Evolutionary conservation across 2,113 vertebrate genomes (phyloP), one percentile per base, ranked within the genome.

Genomic region (Chaetodon trifascialis): DNA sequence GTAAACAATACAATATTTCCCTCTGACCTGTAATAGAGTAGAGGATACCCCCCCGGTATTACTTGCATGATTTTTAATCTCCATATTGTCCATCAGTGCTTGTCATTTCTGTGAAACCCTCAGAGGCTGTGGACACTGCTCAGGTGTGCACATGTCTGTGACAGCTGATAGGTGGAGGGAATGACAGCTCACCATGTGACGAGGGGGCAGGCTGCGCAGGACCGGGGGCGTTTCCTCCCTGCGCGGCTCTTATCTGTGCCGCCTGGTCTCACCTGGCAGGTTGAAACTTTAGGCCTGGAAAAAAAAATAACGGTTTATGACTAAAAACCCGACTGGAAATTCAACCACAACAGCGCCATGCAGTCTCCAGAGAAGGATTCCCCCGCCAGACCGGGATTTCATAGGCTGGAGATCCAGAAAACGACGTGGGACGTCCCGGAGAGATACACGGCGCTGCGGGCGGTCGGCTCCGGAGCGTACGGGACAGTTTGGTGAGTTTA

Each of bases 401-500:
- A 94, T 64, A 87, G 93, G 14, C 40, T 85, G 42, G 95, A 96
- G 73, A 42, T 96, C 63, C 95, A 96, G 78, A 95, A 95, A 65
- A 96, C 95, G 2, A 94, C 93, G 5, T 96, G 95, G 95, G 95
- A 95, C 23, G 79, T 96, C 60, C 94, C 94, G 42, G 79, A 91
- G 9, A 89, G 93, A 56, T 96, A 96, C 81, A 68, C 83, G 4
- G 30, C 87, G 38, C 90, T 96, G 56, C 84, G 66, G 40, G 15
- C 95, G 1, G 54, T 96, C 4, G 95, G 95, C 10, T 94, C 95
- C 17, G 95, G 95, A 66, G 95, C 95, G 1, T 96, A 96, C 87
- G 95, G 95, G 49, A 96, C 94, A 8, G 95, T 96, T 0, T 96
- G 95, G 95, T 96, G 82, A 95, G 95, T 84, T 54, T 42, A 76